Evolutionary conservation across 2,888 invertebrate species (phyloP), one percentile per base, ranked within the genome.

Genomic region (Lasioglossum vierecki): DNA sequence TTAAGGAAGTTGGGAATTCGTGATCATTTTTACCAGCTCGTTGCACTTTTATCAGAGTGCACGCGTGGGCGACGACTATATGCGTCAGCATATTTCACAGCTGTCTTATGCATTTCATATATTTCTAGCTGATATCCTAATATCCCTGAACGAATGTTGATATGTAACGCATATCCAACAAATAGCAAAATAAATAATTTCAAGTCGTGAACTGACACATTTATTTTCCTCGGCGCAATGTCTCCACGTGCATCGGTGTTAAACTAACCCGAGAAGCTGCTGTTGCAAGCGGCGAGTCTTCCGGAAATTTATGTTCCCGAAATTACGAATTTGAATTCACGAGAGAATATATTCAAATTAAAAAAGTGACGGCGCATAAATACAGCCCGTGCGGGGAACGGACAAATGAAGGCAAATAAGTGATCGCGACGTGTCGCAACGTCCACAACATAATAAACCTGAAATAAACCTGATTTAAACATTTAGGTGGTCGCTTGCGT

Each of bases 361-460:
- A 70, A 70, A 49, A 15, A 49, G 18, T 4, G 30, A 49, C 18
- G 26, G 30, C 22, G 26, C 30, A 49, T 46, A 35, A 72, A 46
- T 49, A 72, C 11, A 30, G 18, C 8, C n/a, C 70, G 41, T 22
- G 39, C 66, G 22, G 6, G 41, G 41, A 41, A 41, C n/a, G 22
- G 70, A 70, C 70, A 70, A 70, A 70, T 41, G 39, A 41, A n/a
- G 70, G 70, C 70, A 70, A 70, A 70, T 70, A 70, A 70, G 70
- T 70, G n/a, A n/a, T 41, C 70, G 70, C 41, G 41, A 41, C 41
- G 11, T 41, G 68, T 68, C 39, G 68, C 39, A n/a, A 68, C 39
- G 68, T 68, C 68, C 73, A 63, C 73, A 73, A 80, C 30, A 41
- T 30, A 68, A 75, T 80, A 63, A 72, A 66, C 30, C 35, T 41